A percentile compares a stretch with the other conserved stretches of the same genome.
These are phyloP conservation scores for Ptychoptera albimana DNA, from an alignment of 2,888 invertebrate genomes.

Conservation along the genomic window DNA sequence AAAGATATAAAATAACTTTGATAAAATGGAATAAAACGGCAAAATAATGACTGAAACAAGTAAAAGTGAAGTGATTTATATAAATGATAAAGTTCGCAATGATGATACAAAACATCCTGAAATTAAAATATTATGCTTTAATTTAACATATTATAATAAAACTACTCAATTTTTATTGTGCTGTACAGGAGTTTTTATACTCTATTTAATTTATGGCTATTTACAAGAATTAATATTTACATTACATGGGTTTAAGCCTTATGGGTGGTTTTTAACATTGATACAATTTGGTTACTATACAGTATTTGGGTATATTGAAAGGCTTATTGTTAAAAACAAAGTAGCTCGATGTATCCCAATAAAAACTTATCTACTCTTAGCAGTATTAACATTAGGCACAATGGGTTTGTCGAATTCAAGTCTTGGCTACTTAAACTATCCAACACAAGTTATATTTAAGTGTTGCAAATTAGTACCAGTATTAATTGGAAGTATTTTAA, in stretches of 20 bases:
- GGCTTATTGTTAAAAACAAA: slow-evolving; percentile 39
- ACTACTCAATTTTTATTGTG: slow-evolving; percentile 60
- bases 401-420: slow-evolving; percentile 95
- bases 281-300: slow-evolving; percentile 82
- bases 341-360: slow-evolving; percentile 61
- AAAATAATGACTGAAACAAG: no score
- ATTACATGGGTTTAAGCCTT: slow-evolving; percentile 73
- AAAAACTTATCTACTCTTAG: slow-evolving; percentile 62
- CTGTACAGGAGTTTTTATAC: slow-evolving; percentile 65
- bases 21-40: no score
- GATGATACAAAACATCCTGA: slow-evolving; percentile 6
- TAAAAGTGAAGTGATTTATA: neutral
- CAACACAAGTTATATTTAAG: slow-evolving; percentile 94
- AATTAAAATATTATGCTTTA: slow-evolving; percentile 49
- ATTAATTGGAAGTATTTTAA: slow-evolving; percentile 81
- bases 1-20: neutral
- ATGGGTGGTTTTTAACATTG: slow-evolving; percentile 83
- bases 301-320: slow-evolving; percentile 60
- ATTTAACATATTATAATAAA: slow-evolving; percentile 48
- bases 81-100: slow-evolving; percentile 1
- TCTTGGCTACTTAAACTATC: slow-evolving; percentile 87
- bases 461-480: slow-evolving; percentile 96
- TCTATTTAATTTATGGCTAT: slow-evolving; percentile 84
- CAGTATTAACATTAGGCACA: slow-evolving; percentile 78
- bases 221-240: slow-evolving; percentile 84